These are phyloP conservation scores for Euleptes europaea DNA, from an alignment of 2,113 vertebrate species.

Conservation along the genomic window DNA sequence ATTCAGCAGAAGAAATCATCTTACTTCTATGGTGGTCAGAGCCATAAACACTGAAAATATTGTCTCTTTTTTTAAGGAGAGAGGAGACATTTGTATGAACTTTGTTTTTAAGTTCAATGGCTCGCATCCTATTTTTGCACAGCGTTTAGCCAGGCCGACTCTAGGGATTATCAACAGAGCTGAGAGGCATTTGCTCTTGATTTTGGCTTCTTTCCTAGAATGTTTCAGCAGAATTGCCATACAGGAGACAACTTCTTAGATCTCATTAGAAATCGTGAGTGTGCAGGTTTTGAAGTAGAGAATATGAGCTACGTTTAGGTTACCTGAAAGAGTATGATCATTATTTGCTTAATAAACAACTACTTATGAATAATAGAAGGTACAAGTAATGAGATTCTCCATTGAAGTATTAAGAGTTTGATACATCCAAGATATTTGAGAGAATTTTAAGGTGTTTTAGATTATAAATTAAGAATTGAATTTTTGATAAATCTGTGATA, in stretches of 20 bases:
- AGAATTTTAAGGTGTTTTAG: too few species aligned
- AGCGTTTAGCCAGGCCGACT: background rate
- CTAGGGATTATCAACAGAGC: background rate
- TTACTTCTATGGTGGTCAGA: background rate
- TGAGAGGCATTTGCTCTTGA: background rate
- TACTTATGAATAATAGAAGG: too few species aligned
- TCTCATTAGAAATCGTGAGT: background rate
- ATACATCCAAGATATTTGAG: too few species aligned
- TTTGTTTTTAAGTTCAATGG: background rate
- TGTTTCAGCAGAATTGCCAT: background rate
- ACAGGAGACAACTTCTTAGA: background rate
- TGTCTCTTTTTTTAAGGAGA: background rate
- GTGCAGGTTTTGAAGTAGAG: too few species aligned
- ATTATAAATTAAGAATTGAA: too few species aligned
- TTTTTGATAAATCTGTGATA: too few species aligned
- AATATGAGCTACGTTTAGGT: too few species aligned
- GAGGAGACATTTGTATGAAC: background rate
- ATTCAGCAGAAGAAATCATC: background rate
- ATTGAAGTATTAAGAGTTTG: too few species aligned
- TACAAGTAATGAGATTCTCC: too few species aligned
- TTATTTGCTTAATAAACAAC: too few species aligned
- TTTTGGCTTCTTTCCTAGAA: background rate
- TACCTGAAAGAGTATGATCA: too few species aligned
- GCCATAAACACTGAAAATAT: background rate
- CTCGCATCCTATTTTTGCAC: background rate